Evolutionary conservation across 1,140 invertebrate species (phyloP).

Genomic region (Physella acuta): DNA sequence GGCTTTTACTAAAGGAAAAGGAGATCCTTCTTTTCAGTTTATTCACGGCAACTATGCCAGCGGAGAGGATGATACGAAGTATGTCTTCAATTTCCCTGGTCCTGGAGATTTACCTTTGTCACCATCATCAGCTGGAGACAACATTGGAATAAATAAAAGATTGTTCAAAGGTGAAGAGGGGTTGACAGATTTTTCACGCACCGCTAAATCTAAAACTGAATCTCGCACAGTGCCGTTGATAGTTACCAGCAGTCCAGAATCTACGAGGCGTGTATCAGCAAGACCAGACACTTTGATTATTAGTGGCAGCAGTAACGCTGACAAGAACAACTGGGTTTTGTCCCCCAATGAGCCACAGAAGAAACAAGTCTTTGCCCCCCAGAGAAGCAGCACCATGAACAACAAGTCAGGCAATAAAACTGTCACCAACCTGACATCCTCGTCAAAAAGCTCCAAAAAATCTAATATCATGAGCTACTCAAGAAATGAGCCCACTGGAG

Average conservation of each 20-base stretch:
- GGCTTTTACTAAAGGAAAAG: not conserved
- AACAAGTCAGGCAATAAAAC: not conserved
- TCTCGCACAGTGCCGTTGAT: no score
- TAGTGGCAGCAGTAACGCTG: not conserved
- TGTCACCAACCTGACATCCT: no score
- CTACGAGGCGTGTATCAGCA: no score
- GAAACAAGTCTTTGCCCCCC: conserved; percentile 3
- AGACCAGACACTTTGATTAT: no score
- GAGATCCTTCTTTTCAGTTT: not conserved
- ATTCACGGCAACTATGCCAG: conserved; percentile 1
- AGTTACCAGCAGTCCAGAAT: no score
- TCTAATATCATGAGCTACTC: not conserved
- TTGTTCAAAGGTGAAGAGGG: no score
- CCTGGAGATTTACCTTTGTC: conserved; percentile 5
- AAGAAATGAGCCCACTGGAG: not conserved
- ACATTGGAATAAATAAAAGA: no score
- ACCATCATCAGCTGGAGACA: not conserved
- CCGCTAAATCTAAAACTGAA: no score
- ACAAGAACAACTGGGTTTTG: conserved; percentile 2
- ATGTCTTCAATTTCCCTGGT: conserved; percentile 19
- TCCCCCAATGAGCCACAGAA: not conserved
- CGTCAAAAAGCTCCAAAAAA: not conserved
- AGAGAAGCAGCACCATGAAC: conserved; percentile 22
- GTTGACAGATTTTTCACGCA: no score
- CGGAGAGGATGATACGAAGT: conserved; percentile 9